Percentiles rank a stretch among this genome's conserved stretches.
Conservation (phyloP, 2,888 invertebrate genomes). For the Brachypalpus laphriformis region DNA sequence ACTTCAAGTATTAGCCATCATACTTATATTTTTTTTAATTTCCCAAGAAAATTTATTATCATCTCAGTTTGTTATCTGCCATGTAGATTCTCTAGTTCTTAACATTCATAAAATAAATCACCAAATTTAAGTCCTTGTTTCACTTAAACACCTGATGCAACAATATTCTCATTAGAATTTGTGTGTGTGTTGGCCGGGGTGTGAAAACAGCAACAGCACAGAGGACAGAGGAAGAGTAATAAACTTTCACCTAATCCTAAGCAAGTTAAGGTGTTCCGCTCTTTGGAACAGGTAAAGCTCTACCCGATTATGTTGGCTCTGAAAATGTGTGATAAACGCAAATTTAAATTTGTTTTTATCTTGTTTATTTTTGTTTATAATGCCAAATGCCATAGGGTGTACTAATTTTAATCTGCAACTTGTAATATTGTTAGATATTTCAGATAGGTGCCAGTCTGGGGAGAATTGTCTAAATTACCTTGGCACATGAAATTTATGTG, state of each 20-base stretch:
- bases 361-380: slow-evolving; percentile 17
- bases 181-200: slow-evolving; percentile 5
- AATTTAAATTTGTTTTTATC: slow-evolving; percentile 64
- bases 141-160: slow-evolving; percentile 74
- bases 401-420: slow-evolving; percentile 58
- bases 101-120: slow-evolving; percentile 66
- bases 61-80: slow-evolving; percentile 63
- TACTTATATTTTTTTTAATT: slow-evolving; percentile 56
- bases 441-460: slow-evolving; percentile 6
- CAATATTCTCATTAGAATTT: slow-evolving; percentile 52
- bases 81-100: slow-evolving; percentile 61
- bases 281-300: slow-evolving; percentile 52
- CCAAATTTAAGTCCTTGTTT: slow-evolving; percentile 73
- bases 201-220: slow-evolving; percentile 9
- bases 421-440: slow-evolving; percentile 8
- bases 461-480: slow-evolving; percentile 40
- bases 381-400: slow-evolving; percentile 29
- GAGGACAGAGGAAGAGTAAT: slow-evolving; percentile 25
- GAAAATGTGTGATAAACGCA: slow-evolving; percentile 68
- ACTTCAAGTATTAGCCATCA: slow-evolving; percentile 23
- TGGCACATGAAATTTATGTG: slow-evolving; percentile 24
- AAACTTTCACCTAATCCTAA: slow-evolving; percentile 72
- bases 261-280: slow-evolving; percentile 63
- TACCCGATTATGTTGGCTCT: slow-evolving; percentile 53
- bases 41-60: slow-evolving; percentile 60